A percentile compares a stretch with the other conserved stretches of the same genome.
These are phyloP conservation scores for Muscicapa striata DNA, from an alignment of 2,797 vertebrate genomes.

Conservation along the genomic window DNA sequence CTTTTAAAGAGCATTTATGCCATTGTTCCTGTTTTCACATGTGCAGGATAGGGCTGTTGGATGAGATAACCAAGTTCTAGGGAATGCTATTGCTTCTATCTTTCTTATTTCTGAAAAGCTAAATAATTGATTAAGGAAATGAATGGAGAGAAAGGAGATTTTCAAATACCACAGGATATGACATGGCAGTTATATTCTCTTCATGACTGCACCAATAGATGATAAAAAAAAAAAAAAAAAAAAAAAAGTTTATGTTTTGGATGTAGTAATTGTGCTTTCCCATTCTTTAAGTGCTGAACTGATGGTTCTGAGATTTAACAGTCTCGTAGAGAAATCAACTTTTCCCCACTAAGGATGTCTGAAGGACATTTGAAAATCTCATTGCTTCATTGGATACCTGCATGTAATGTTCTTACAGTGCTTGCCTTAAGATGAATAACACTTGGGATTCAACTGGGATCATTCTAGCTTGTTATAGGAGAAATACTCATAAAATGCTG, in stretches of 20 bases:
- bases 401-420: background rate
- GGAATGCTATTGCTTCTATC: background rate
- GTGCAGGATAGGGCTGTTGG: background rate
- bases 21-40: background rate
- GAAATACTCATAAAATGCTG: background rate
- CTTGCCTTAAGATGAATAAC: background rate
- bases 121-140: background rate
- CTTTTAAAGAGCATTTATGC: background rate
- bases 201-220: background rate
- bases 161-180: background rate
- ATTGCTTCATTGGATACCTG: background rate
- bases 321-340: background rate
- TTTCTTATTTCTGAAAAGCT: background rate
- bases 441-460: background rate
- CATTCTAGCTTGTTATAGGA: background rate
- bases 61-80: background rate
- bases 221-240: background rate
- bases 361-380: background rate
- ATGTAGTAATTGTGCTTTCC: background rate
- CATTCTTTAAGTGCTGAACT: background rate
- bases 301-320: background rate
- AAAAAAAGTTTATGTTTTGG: background rate
- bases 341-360: background rate
- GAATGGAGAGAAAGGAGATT: background rate
- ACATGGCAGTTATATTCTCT: background rate